Evolutionary conservation across 1,140 invertebrate species (phyloP), one percentile per base, ranked within the genome.

Genomic region (Cylas formicarius): DNA sequence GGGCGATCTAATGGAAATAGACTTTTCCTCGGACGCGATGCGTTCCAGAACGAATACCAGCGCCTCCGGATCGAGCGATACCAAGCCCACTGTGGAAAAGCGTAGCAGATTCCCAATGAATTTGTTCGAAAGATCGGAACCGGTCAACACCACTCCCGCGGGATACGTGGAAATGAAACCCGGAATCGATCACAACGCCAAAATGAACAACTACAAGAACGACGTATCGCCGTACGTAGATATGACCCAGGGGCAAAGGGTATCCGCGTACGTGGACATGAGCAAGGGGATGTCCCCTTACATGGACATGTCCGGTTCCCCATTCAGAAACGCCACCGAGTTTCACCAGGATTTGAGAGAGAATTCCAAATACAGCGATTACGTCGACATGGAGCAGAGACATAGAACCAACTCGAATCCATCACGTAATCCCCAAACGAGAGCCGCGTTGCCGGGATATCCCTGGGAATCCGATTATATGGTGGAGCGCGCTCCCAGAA

Each of bases 1-100:
- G 68, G 81, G 81, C 38, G 82, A 88, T 66, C 70, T 85, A 28
- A 85, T 88, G 82, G 83, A 85, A 65, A 72, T 88, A 39, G 84
- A 87, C 63, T 87, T 86, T 57, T 78, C 77, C 1, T 71, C 27
- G 4, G 11, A 23, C 17, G 17, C 7, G 18, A 35, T 71, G 54
- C 27, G 28, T 42, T 36, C 32, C 8, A 21, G 21, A 33, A 71
- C 71, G 9, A 70, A 61, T 22, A 26, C 22, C 20, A 43, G 26
- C 20, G 19, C 34, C 6, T 27, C 32, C 58, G 22, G 22, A 24
- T 39, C 22, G 11, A 31, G 14, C 14, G 38, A 38, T 19, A 27
- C 36, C 29, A 66, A 61, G 20, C 7, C 32, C 5, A 32, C 38
- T 19, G 22, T n/a, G n/a, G n/a, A n/a, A n/a, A n/a, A n/a, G n/a